phyloP scores from a whole-genome alignment of 2,797 vertebrate species.

The Falco novaeseelandiae region DNA sequence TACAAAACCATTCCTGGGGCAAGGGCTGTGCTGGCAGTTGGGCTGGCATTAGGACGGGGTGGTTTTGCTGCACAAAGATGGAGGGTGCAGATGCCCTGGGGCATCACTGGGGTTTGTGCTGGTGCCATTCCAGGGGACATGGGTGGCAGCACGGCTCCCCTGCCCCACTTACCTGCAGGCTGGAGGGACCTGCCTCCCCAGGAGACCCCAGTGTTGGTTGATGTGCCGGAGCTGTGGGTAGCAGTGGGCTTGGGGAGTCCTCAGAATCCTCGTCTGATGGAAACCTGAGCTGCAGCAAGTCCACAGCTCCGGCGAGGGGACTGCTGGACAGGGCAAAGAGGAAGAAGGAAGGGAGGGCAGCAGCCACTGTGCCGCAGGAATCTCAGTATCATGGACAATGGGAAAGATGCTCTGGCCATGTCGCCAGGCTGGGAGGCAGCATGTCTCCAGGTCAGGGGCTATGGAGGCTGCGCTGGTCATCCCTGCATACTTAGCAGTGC shows the following conservation, averaged over 20 bases:
- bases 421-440: not conserved
- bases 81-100: not conserved
- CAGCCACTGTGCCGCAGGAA: fast-evolving
- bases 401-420: not conserved
- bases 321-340: not conserved
- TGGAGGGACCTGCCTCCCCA: not conserved
- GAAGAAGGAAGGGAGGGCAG: not conserved
- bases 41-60: not conserved
- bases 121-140: not conserved
- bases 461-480: not conserved
- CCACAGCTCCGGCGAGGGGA: fast-evolving
- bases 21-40: fast-evolving
- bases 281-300: not conserved
- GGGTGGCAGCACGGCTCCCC: not conserved
- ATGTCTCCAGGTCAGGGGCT: not conserved
- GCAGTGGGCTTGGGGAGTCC: fast-evolving
- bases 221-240: not conserved
- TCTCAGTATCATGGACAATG: fast-evolving
- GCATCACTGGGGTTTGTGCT: not conserved
- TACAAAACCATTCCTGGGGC: not conserved
- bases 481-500: not conserved
- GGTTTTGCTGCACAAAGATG: not conserved
- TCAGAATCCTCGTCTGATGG: fast-evolving
- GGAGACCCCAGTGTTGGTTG: fast-evolving
- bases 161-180: fast-evolving